These are phyloP conservation scores for Melanotaenia boesemani DNA, from an alignment of 2,797 vertebrate species.

Conservation along the genomic window DNA sequence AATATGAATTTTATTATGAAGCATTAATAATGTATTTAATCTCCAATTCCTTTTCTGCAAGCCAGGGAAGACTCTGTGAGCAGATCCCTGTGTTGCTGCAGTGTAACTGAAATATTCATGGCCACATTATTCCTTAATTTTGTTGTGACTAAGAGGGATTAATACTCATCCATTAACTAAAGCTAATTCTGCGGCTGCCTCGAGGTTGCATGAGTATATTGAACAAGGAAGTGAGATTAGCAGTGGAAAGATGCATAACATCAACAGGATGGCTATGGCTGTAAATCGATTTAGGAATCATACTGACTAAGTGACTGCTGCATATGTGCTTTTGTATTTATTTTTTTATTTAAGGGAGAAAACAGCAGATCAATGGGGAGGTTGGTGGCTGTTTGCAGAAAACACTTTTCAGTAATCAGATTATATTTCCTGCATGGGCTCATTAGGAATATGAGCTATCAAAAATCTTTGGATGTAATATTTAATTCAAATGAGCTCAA, in stretches of 20 bases:
- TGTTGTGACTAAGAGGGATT: conserved; percentile 86
- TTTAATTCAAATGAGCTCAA: conserved; percentile 51
- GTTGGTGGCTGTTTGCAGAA: conserved; percentile 26
- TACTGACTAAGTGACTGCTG: conserved; percentile 76
- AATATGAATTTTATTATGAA: conserved; percentile 77
- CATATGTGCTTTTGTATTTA: conserved; percentile 62
- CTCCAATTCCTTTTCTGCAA: conserved; percentile 62
- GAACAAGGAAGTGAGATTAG: conserved; percentile 80
- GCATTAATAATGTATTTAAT: conserved; percentile 79
- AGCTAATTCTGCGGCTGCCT: conserved; percentile 76
- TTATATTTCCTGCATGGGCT: conserved; percentile 50
- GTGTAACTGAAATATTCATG: conserved; percentile 84
- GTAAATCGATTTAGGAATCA: conserved; percentile 79
- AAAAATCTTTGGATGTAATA: conserved; percentile 35
- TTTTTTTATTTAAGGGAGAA: conserved; percentile 17
- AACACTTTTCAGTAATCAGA: conserved; percentile 44
- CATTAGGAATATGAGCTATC: conserved; percentile 50
- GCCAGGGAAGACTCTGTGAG: conserved; percentile 54
- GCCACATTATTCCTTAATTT: conserved; percentile 84
- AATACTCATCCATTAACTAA: conserved; percentile 82
- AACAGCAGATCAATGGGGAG: conserved; percentile 53
- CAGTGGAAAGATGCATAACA: conserved; percentile 77
- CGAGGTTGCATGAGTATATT: conserved; percentile 56
- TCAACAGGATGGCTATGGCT: conserved; percentile 58
- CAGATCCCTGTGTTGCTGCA: conserved; percentile 70